phyloP scores from a whole-genome alignment of 2,113 vertebrate genomes.

The Motacilla tschutschensis region DNA sequence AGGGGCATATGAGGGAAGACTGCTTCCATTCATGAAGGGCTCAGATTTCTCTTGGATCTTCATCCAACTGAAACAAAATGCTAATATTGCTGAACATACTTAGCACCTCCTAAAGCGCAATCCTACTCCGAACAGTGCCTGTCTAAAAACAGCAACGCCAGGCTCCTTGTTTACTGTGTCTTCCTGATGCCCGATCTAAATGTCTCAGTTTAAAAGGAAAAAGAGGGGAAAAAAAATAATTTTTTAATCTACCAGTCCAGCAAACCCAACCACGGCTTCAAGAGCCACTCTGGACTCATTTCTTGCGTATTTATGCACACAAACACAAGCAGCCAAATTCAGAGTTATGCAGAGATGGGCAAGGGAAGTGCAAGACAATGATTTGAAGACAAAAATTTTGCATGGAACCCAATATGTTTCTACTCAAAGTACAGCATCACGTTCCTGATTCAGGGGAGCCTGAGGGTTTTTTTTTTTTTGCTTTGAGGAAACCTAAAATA shows the following conservation, averaged over 20 bases:
- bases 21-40: background rate
- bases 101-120: constrained; percentile 28
- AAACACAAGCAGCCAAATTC: background rate
- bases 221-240: background rate
- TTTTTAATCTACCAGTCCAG: background rate
- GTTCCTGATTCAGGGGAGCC: background rate
- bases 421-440: background rate
- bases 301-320: background rate
- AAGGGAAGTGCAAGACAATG: background rate
- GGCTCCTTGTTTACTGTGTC: constrained; percentile 5
- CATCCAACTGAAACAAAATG: constrained; percentile 12
- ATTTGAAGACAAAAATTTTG: constrained; percentile 18
- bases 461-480: background rate
- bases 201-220: background rate
- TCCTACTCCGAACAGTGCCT: background rate
- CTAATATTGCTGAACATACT: constrained; percentile 38
- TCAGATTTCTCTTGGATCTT: constrained; percentile 4
- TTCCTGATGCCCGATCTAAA: background rate
- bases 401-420: background rate
- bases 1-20: background rate
- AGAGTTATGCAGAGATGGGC: background rate
- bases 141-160: background rate
- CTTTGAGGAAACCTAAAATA: constrained; percentile 4
- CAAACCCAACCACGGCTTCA: background rate
- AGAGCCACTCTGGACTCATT: background rate